Evolutionary conservation across 2,113 vertebrate genomes (phyloP), one percentile per base, ranked within the genome.

Genomic region (Salvelinus alpinus): DNA sequence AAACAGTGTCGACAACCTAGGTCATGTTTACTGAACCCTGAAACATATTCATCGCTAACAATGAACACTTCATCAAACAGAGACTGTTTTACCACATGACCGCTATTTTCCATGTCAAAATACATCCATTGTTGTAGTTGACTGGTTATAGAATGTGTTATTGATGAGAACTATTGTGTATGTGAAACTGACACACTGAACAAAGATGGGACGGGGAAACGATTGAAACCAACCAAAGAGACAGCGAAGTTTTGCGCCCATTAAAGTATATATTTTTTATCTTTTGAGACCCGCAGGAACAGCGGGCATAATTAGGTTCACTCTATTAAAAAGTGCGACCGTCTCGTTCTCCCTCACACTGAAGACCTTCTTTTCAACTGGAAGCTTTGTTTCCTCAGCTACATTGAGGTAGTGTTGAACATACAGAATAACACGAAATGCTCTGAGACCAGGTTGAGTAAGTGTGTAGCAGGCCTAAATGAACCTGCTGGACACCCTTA

Each of bases 391-490:
- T 68, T 72, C 8, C 8, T 16, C 34, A 3, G 14, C 51, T 80
- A 74, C 72, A 81, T 64, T 59, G 75, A 64, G 74, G 22, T 73
- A 5, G 54, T 83, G 38, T 44, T 44, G 38, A 3, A 44, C 9
- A 9, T 44, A 12, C 38, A 44, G 9, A 44, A 44, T 44, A 44
- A 44, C 9, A 44, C 38, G 38, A 11, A 44, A 44, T 44, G 38
- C 38, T 44, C 38, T 12, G 38, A 44, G 38, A 44, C 38, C 38
- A 85, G 82, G 73, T 80, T 76, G 74, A 72, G 25, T 82, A 79
- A 91, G 89, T 76, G 79, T 74, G 73, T 75, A 73, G 86, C 2
- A 44, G 38, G 9, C 38, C 38, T 88, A 85, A 91, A 87, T 91
- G 86, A 91, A 91, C 85, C 88, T 86, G 81, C 75, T 18, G 38